A percentile compares a stretch with the other conserved stretches of the same genome.
Conservation (phyloP, 2,113 vertebrate species). For the Phoxinus phoxinus region DNA sequence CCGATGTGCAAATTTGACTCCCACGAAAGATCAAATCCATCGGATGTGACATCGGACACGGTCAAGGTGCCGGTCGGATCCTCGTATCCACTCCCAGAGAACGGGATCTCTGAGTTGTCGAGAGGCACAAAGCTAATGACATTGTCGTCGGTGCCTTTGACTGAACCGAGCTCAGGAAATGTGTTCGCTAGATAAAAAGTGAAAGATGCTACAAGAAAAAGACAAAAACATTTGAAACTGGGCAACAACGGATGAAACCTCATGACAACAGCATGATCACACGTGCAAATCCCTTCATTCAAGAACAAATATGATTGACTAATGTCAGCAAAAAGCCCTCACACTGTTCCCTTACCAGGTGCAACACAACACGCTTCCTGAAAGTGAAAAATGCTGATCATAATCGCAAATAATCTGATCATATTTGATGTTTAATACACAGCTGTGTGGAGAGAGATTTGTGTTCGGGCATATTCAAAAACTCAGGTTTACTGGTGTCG, state of each 20-base stretch:
- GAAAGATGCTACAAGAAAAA: slow-evolving; percentile 72
- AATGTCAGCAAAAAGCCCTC: not conserved
- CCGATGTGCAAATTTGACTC: slow-evolving; percentile 50
- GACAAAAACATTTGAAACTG: slow-evolving; percentile 62
- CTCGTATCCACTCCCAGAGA: slow-evolving; percentile 64
- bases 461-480: not conserved
- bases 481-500: not conserved
- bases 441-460: not conserved
- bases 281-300: not conserved
- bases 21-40: slow-evolving; percentile 71
- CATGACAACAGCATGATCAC: not conserved
- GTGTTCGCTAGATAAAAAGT: slow-evolving; percentile 73
- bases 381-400: not conserved
- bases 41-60: slow-evolving; percentile 62
- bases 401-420: not conserved
- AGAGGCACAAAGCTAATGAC: slow-evolving; percentile 70
- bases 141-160: slow-evolving; percentile 66
- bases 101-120: slow-evolving; percentile 61
- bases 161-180: slow-evolving; percentile 63
- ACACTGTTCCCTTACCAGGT: not conserved
- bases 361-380: not conserved
- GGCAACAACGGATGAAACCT: slow-evolving; percentile 34
- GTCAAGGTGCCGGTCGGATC: slow-evolving; percentile 61
- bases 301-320: not conserved
- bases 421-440: not conserved